Conservation (phyloP, 53 echinoderm and acorn worm species). For the Hippasteria phrygiana region DNA sequence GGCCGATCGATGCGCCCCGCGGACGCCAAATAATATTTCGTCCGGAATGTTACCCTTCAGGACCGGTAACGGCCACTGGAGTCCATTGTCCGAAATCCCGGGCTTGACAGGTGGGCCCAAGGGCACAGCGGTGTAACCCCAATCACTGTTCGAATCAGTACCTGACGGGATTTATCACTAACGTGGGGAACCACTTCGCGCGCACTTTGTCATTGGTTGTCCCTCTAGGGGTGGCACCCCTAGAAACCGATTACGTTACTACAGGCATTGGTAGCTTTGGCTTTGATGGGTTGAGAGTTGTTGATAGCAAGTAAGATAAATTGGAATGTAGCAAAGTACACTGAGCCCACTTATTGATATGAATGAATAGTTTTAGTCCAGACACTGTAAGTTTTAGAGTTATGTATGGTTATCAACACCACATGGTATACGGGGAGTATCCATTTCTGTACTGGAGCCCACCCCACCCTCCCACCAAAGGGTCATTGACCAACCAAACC, state of each 20-base stretch:
- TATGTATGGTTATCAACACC: no score
- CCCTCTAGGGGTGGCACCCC: not conserved
- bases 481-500: no score
- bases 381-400: no score
- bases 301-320: not conserved
- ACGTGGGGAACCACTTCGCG: not conserved
- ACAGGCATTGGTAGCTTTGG: not conserved
- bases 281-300: not conserved
- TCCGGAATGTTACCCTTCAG: slow-evolving; percentile 16
- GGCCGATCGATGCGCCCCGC: not conserved
- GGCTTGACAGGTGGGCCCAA: slow-evolving; percentile 10
- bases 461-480: no score
- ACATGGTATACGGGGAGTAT: no score
- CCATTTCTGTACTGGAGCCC: no score
- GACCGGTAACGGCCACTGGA: not conserved
- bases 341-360: no score
- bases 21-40: slow-evolving; percentile 27
- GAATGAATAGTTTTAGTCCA: no score
- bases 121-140: not conserved
- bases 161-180: slow-evolving; percentile 8
- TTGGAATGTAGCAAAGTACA: no score
- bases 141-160: not conserved
- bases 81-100: slow-evolving; percentile 24
- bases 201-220: not conserved
- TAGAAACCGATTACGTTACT: not conserved